Percentiles rank a stretch among this genome's conserved stretches.
Evolutionary conservation across 1,140 invertebrate species (phyloP).

Genomic region (Euwallacea fornicatus): DNA sequence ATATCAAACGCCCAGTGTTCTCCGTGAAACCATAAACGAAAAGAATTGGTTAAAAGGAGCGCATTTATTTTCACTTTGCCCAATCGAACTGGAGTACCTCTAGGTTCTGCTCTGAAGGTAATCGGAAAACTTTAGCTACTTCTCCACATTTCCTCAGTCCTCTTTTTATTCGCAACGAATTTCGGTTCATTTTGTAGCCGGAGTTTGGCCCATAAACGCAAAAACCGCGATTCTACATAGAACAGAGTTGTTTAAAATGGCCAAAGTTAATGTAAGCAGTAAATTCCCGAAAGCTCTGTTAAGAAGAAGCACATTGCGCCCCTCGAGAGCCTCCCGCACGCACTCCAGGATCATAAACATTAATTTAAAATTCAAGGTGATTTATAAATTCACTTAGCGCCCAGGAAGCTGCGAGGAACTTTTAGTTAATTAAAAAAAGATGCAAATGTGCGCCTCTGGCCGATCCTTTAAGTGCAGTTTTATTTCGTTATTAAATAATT

Average conservation of each 20-base stretch:
- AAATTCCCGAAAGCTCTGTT: conserved; percentile 16
- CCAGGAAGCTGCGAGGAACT: conserved; percentile 20
- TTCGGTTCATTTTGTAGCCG: neutral
- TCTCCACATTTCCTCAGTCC: conserved; percentile 1
- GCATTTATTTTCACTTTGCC: conserved; percentile 12
- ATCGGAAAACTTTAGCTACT: conserved; percentile 9
- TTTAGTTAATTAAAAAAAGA: conserved; percentile 36
- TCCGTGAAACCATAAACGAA: neutral
- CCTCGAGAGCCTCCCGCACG: conserved; percentile 8
- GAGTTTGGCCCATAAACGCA: neutral
- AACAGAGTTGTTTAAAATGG: conserved; percentile 5
- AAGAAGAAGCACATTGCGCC: conserved; percentile 20
- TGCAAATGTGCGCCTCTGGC: conserved; percentile 25
- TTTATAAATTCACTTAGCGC: conserved; percentile 31
- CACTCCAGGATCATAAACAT: conserved; percentile 28
- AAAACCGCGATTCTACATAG: neutral
- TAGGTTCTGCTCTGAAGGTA: conserved; percentile 3
- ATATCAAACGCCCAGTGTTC: neutral
- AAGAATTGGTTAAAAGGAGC: conserved; percentile 1
- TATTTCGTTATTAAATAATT: conserved; percentile 25
- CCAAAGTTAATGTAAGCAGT: conserved; percentile 17
- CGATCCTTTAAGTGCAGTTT: conserved; percentile 31
- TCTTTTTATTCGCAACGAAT: neutral
- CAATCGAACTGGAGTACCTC: conserved; percentile 5
- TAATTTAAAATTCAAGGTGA: conserved; percentile 35